A percentile compares a stretch with the other conserved stretches of the same genome.
Evolutionary conservation across 1,140 invertebrate genomes (phyloP).

Genomic region (Lepidostoma basale): DNA sequence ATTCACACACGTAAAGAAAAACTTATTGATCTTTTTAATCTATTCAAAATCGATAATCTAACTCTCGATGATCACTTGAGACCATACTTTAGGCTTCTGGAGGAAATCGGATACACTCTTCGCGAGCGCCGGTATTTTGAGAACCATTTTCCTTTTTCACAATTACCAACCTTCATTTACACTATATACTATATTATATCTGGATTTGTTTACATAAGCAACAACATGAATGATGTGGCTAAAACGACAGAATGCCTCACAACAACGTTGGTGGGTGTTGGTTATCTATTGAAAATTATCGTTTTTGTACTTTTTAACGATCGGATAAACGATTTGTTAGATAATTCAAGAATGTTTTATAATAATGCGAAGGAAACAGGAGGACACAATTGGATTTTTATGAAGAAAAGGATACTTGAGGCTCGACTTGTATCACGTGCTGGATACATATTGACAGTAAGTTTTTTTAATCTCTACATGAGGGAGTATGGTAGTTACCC

Average conservation of each 20-base stretch:
- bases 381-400: conserved; percentile 2
- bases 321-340: background rate
- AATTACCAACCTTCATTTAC: background rate
- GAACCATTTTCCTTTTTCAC: background rate
- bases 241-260: conserved; percentile 8
- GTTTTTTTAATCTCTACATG: no score
- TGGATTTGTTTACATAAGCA: background rate
- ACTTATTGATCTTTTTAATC: conserved; percentile 19
- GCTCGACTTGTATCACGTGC: background rate
- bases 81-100: background rate
- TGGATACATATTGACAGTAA: no score
- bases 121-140: background rate
- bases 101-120: background rate
- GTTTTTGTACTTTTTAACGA: background rate
- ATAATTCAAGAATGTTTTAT: background rate
- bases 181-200: background rate
- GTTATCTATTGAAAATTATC: background rate
- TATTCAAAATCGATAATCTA: conserved; percentile 20
- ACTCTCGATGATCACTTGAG: conserved; percentile 22
- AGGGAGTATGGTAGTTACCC: no score
- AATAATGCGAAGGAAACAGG: background rate
- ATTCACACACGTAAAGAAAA: background rate
- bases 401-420: conserved; percentile 6
- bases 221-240: background rate
- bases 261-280: background rate